Evolutionary conservation across 2,113 vertebrate species (phyloP), one percentile per base, ranked within the genome.

Genomic region (Anhinga anhinga): DNA sequence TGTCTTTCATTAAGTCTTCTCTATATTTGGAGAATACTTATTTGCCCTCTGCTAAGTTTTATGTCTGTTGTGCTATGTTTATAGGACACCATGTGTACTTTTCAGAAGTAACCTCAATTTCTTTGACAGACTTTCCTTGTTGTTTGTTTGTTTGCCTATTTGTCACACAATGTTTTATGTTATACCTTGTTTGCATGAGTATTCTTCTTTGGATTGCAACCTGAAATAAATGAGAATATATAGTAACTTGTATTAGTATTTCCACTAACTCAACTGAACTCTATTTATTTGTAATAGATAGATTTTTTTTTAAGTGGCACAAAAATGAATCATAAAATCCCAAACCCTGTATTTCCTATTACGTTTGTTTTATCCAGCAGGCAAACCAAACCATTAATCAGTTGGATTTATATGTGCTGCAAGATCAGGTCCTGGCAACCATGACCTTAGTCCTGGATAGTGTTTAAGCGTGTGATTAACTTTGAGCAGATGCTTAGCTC

Each of bases 351-450:
- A 91, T 93, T 94, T 95, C 58, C 67, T 85, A 50, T 65, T 88
- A 53, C 58, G 88, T 94, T 83, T 92, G 21, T 62, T 91, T 92
- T 83, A 88, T 86, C 66, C 88, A 93, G 58, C 76, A 86, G 65
- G 27, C 52, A 94, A 92, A 90, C 44, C 72, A 91, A 94, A 86
- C 36, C 77, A 94, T 95, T 88, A 93, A 95, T 96, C 95, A 94
- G 70, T 56, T 89, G 82, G 89, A 94, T 97, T 96, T 94, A 92
- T 94, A 94, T 83, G 93, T 92, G 79, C 95, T 86, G 85, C 85
- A 92, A 81, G 82, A 95, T 95, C 95, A 97, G 91, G 91, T 95
- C 83, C 78, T 96, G 93, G 95, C 94, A 97, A 94, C 93, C 66
- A 74, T 82, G 91, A 92, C 94, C 94, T 92, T 92, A 79, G 65